Conservation (phyloP, 2,888 invertebrate species). For the Xestobium rufovillosum region DNA sequence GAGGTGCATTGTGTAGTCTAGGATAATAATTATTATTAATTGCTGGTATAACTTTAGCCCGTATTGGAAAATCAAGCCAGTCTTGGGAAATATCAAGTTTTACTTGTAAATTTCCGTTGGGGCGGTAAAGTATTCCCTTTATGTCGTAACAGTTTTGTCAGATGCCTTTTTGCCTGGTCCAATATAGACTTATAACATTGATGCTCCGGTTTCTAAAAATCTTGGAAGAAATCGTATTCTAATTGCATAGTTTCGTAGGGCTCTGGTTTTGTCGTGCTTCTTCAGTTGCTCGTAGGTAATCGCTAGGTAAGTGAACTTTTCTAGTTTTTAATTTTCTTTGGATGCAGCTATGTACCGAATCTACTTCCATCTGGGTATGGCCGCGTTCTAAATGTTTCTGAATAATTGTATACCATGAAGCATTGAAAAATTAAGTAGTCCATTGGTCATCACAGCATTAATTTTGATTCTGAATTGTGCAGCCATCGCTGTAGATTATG, state of each 20-base stretch:
- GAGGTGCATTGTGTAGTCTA: no score
- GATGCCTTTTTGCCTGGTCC: no score
- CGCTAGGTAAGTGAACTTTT: conserved; percentile 11
- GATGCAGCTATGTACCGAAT: conserved; percentile 12
- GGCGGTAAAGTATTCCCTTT: no score
- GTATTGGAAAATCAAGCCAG: no score
- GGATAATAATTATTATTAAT: no score
- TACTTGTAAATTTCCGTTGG: no score
- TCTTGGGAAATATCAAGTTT: no score
- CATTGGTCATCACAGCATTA: conserved; percentile 15
- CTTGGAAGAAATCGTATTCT: conserved; percentile 2
- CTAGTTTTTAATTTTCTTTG: conserved; percentile 10
- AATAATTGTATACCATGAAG: conserved; percentile 8
- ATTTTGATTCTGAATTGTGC: conserved; percentile 15
- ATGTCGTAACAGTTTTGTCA: no score
- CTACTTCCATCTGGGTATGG: conserved; percentile 17
- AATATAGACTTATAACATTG: conserved; percentile 2
- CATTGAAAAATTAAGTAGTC: conserved; percentile 13
- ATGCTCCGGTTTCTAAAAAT: conserved; percentile 1
- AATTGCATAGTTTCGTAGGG: conserved; percentile 3
- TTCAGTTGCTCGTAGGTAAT: conserved; percentile 7
- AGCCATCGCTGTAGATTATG: no score
- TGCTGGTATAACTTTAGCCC: no score
- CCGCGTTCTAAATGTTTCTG: conserved; percentile 18
- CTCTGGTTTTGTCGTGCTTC: conserved; percentile 10